phyloP scores from a whole-genome alignment of 2,113 vertebrate genomes.

The Martes martes region DNA sequence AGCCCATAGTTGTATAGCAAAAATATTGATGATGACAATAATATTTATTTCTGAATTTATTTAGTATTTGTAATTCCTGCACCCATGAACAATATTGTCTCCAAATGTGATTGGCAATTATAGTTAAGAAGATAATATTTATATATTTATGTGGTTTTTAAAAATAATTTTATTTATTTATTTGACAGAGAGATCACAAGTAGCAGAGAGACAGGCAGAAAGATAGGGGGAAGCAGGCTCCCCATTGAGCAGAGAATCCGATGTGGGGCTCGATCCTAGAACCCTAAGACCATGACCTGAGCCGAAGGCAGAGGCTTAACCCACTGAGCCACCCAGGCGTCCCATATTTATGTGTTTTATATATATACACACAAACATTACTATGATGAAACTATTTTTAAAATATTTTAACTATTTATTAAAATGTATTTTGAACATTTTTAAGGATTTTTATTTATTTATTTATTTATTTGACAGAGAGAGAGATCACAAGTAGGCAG shows the following conservation, averaged over 20 bases:
- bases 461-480: too few relatives aligned
- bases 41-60: neutral
- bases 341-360: neutral
- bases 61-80: neutral
- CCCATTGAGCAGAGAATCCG: too few relatives aligned
- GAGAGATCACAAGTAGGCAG: too few relatives aligned
- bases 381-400: neutral
- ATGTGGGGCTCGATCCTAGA: rapidly evolving
- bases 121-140: neutral
- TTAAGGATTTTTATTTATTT: too few relatives aligned
- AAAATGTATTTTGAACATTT: neutral
- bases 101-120: neutral
- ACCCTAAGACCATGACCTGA: too few relatives aligned
- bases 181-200: too few relatives aligned
- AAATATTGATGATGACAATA: neutral
- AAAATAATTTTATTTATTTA: too few relatives aligned
- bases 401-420: neutral
- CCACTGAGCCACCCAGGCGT: too few relatives aligned
- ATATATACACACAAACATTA: neutral
- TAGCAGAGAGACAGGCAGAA: too few relatives aligned
- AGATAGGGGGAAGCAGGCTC: too few relatives aligned
- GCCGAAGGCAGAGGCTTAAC: too few relatives aligned
- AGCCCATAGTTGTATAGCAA: neutral
- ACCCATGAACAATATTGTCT: neutral
- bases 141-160: neutral